Conservation (phyloP, 2,888 invertebrate genomes). For the Troilus luridus region DNA sequence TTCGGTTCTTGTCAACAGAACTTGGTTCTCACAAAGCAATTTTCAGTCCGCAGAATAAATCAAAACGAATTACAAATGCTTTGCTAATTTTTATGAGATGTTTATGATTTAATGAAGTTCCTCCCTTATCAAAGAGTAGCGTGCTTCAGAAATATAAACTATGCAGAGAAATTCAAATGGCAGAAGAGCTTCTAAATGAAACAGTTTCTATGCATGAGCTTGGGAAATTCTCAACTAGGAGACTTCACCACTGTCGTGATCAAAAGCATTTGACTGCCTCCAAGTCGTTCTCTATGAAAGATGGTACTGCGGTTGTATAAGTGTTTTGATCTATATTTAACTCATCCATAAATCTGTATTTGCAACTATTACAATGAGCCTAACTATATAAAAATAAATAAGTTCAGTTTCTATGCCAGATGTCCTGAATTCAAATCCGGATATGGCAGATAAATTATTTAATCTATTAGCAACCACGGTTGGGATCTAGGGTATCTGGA, state of each 20-base stretch:
- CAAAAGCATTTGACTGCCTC: conserved; percentile 22
- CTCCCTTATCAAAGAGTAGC: conserved; percentile 3
- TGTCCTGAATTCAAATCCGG: no score
- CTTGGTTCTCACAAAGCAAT: no score
- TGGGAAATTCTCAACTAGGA: conserved; percentile 1
- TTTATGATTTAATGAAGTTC: conserved; percentile 35
- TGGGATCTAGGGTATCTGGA: no score
- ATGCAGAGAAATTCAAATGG: conserved; percentile 45
- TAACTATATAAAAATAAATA: no score
- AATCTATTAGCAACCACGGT: no score
- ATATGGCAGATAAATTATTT: no score
- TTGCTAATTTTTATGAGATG: neutral
- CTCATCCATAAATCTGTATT: neutral
- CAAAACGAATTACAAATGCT: neutral
- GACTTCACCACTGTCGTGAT: conserved; percentile 10
- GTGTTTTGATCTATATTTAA: neutral
- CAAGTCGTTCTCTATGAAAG: neutral
- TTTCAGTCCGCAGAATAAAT: no score
- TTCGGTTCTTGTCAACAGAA: no score
- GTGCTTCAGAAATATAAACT: conserved; percentile 41
- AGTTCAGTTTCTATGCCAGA: no score
- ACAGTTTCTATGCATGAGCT: conserved; percentile 55
- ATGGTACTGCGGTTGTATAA: neutral
- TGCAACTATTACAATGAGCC: neutral
- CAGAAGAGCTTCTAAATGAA: conserved; percentile 11